Conservation (phyloP, 2,888 invertebrate genomes). For the Buathra laborator region DNA sequence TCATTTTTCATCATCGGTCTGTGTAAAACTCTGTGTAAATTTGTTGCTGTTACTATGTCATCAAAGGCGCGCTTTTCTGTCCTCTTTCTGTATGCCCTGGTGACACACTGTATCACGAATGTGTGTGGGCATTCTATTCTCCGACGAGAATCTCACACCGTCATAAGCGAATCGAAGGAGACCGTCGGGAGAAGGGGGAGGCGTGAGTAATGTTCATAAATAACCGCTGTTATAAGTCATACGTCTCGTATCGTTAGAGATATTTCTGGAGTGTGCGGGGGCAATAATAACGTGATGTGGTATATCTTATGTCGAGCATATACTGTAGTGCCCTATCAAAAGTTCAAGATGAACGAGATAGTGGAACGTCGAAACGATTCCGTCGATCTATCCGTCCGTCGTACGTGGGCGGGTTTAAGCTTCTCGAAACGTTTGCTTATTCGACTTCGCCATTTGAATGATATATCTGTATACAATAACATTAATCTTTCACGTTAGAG, state of each 20-base stretch:
- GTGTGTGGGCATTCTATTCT: conserved; percentile 8
- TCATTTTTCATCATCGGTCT: conserved; percentile 7
- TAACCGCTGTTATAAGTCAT: conserved; percentile 50
- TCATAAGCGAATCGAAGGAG: conserved; percentile 15
- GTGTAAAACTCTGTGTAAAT: background rate
- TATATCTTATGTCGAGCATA: background rate
- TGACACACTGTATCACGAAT: conserved; percentile 2
- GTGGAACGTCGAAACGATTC: conserved; percentile 11
- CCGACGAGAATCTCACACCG: background rate
- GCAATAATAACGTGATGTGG: conserved; percentile 45
- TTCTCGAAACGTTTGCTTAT: background rate
- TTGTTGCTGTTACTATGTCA: background rate
- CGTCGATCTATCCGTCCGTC: background rate
- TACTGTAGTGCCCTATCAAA: background rate
- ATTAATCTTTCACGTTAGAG: background rate
- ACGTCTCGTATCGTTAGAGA: conserved; percentile 52
- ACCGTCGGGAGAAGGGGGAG: conserved; percentile 20
- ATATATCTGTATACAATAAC: background rate
- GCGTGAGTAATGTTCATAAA: conserved; percentile 63
- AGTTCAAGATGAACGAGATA: conserved; percentile 35
- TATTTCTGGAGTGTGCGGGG: conserved; percentile 49
- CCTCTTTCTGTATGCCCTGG: conserved; percentile 3
- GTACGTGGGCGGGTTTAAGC: conserved; percentile 5
- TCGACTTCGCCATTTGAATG: background rate
- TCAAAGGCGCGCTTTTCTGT: background rate